Evolutionary conservation across 2,888 invertebrate genomes (phyloP), one percentile per base, ranked within the genome.

Genomic region (Mantis religiosa): DNA sequence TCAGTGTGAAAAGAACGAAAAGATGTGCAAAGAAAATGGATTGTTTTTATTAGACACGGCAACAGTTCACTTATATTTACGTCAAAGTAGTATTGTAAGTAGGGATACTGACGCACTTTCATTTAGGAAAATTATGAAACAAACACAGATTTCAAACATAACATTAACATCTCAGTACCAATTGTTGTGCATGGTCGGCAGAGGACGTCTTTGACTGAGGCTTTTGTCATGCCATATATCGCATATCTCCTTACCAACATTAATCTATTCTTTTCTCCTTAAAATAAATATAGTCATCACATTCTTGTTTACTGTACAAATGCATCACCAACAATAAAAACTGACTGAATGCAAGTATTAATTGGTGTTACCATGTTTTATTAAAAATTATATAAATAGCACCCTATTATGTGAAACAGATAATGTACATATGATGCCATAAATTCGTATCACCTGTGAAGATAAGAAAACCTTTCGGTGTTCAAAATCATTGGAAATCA

Each of bases 1-100:
- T 89, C 89, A 89, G 89, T 90, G 89, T 88, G 89, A 88, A 84
- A 83, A 88, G 88, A 89, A 84, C 84, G 83, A 88, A 88, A n/a
- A 12, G 28, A 86, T 86, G 86, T 86, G 86, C 86, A 86, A 28
- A 81, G 71, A 20, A 71, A 71, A 71, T 6, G 15, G 4, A 20
- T 71, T 71, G 20, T 71, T 71, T 71, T 71, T 71, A 71, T 71
- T 71, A 85, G 85, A 85, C 85, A 85, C 47, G 85, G 47, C 34
- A 85, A 85, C 47, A 54, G 41, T 20, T 84, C 34, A 84, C 84
- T 71, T 47, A 47, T 85, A 85, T 47, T 41, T 28, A 47, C 54
- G 30, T 28, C 54, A 85, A 9, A 27, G 83, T 28, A 28, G 20
- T 71, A 71, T 71, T 71, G 54, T 71, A 71, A 71, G 54, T 71